Evolutionary conservation across 92 coral and sea anemone genomes (phyloP).

Genomic region (Pocillopora meandrina): DNA sequence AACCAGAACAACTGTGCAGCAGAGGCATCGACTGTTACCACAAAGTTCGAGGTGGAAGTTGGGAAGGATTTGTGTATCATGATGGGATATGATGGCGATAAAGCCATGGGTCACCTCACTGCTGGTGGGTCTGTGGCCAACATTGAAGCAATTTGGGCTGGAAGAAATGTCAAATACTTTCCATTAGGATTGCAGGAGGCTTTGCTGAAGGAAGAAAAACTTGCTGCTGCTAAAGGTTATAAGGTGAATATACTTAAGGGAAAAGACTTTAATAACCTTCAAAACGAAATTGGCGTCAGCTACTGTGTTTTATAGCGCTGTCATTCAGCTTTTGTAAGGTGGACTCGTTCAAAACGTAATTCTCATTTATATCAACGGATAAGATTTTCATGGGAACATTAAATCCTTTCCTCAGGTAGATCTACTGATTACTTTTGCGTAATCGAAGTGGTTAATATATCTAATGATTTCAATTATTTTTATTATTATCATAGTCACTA

Average conservation of each 20-base stretch:
- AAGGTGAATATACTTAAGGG: neutral
- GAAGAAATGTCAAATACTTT: slow-evolving; percentile 82
- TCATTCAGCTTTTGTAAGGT: no score
- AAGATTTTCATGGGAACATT: no score
- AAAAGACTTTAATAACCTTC: no score
- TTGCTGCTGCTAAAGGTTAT: slow-evolving; percentile 60
- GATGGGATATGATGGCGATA: slow-evolving; percentile 81
- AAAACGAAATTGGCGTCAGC: no score
- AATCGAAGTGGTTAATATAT: no score
- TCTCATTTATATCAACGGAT: no score
- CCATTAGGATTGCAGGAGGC: slow-evolving; percentile 78
- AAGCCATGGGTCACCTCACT: slow-evolving; percentile 68
- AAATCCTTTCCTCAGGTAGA: no score
- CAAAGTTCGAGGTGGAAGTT: slow-evolving; percentile 72
- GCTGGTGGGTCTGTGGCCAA: slow-evolving; percentile 86
- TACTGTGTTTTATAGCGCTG: no score
- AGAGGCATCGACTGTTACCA: slow-evolving; percentile 75
- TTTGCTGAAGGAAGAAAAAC: slow-evolving; percentile 58
- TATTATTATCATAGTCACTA: no score
- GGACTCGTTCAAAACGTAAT: no score
- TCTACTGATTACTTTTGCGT: no score
- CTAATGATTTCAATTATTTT: no score
- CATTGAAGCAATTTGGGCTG: slow-evolving; percentile 95
- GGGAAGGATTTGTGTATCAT: slow-evolving; percentile 79
- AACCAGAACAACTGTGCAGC: slow-evolving; percentile 89